Conservation (phyloP, 2,797 vertebrate genomes). For the Falco peregrinus region DNA sequence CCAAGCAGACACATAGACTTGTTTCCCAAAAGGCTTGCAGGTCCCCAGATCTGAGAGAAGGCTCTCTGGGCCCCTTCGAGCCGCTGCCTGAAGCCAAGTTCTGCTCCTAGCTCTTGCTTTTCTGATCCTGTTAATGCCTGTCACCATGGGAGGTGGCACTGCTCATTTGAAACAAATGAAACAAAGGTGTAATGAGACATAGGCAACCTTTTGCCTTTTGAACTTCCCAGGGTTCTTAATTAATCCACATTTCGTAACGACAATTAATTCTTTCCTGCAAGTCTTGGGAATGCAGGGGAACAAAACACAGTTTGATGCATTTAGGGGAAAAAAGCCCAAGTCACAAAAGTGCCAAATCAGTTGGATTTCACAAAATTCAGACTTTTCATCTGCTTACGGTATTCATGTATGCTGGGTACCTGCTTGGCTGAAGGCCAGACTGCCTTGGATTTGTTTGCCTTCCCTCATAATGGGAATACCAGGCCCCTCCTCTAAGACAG, state of each 20-base stretch:
- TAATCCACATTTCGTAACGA: not conserved
- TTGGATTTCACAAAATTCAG: not conserved
- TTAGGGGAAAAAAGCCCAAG: not conserved
- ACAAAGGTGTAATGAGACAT: not conserved
- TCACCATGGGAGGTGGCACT: not conserved
- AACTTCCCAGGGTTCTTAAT: not conserved
- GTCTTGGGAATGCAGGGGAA: not conserved
- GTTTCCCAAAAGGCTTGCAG: not conserved
- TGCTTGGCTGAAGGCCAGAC: not conserved
- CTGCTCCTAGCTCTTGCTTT: not conserved
- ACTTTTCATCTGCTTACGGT: not conserved
- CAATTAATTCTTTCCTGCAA: not conserved
- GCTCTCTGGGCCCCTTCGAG: not conserved
- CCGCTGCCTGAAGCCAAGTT: rapidly evolving
- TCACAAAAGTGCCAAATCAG: not conserved
- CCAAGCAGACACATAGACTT: not conserved
- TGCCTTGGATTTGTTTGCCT: not conserved
- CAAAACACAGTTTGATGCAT: not conserved
- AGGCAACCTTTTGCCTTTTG: not conserved
- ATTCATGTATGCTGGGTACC: not conserved
- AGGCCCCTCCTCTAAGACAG: not conserved
- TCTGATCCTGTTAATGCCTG: not conserved
- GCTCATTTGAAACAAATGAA: not conserved
- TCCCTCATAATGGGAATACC: not conserved
- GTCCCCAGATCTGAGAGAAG: no score